Evolutionary conservation across 2,797 vertebrate genomes (phyloP), one percentile per base, ranked within the genome.

Genomic region (Coranthus polyacanthus): DNA sequence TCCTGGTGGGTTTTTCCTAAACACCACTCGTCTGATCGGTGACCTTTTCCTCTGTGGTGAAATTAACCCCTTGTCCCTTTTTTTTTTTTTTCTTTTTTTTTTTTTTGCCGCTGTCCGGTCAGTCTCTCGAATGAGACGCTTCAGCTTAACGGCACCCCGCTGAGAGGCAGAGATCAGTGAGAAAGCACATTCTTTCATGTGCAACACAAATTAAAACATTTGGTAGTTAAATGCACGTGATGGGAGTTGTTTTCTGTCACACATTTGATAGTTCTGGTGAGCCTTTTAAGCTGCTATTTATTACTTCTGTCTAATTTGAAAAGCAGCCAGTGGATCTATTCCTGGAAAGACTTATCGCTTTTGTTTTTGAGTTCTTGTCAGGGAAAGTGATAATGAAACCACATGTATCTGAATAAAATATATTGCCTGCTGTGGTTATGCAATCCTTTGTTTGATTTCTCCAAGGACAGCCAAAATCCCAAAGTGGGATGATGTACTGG

Each of bases 51-150:
- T 58, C 55, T 54, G 57, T 53, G 42, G 29, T 78, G 51, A 82
- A 83, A 88, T 91, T 76, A 87, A 74, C 73, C 88, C 79, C 81
- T 92, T 90, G 86, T 90, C 79, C 83, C 21, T 53, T 53, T 59
- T n/a, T n/a, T n/a, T n/a, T n/a, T n/a, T n/a, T n/a, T n/a, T n/a
- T n/a, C n/a, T n/a, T n/a, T n/a, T n/a, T n/a, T n/a, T n/a, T n/a
- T n/a, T n/a, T n/a, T 67, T 69, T 36, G 34, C 66, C 78, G 77
- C 68, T 0, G 15, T 73, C 75, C 72, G 70, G 17, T 65, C 47
- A 0, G 38, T 54, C 57, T 57, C 52, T 59, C 45, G 64, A 63
- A 80, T 65, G 74, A 73, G 63, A 82, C 41, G 13, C 60, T 65
- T 51, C 12, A n/a, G 32, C 51, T 55, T 59, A 32, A 21, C 36